Base-by-base conservation (phyloP, 2,113 vertebrate species). In the Hylia prasina region DNA sequence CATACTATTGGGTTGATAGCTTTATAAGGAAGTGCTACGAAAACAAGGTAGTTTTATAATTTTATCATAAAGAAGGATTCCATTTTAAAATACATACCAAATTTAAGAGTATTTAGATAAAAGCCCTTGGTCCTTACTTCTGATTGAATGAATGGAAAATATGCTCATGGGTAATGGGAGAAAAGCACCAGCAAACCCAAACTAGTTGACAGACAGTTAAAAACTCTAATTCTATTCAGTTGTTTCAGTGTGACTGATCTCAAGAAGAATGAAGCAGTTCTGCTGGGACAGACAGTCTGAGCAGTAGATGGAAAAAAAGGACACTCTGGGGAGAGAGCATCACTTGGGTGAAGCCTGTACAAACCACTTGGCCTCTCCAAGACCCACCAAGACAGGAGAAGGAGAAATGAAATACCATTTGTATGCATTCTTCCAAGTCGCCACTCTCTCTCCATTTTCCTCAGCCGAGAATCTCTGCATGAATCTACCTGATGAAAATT, bases 331-430 rank as follows among this genome's bases (percentile, higher is more conserved):
- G 33, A 89, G 63, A 77, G 69, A 95, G 88, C 6, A 7, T 57
- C n/a, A 60, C 84, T 93, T 93, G 81, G 83, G 71, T 72, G 77
- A 78, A 87, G 83, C 86, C 89, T 92, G 82, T 35, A 48, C 0
- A 10, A 78, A 85, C 71, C 54, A n/a, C 50, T 80, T 69, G 70
- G 91, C 78, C 56, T 90, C 93, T 95, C 91, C 87, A 82, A 96
- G 76, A 90, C 70, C 75, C 92, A 96, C 65, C 92, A 96, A 92
- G 89, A 94, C 76, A 65, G 20, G 76, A 84, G 89, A 94, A 96
- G 87, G 27, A 25, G 42, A 97, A 97, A 96, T 89, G 48, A 96
- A 93, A 85, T 82, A 58, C 48, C 79, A 89, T 80, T 93, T 84
- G 21, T 48, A 57, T 56, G 69, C 44, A 25, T 75, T 87, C 58